Conservation (phyloP, 2,113 vertebrate genomes). For the Coptodon bakossiorum region DNA sequence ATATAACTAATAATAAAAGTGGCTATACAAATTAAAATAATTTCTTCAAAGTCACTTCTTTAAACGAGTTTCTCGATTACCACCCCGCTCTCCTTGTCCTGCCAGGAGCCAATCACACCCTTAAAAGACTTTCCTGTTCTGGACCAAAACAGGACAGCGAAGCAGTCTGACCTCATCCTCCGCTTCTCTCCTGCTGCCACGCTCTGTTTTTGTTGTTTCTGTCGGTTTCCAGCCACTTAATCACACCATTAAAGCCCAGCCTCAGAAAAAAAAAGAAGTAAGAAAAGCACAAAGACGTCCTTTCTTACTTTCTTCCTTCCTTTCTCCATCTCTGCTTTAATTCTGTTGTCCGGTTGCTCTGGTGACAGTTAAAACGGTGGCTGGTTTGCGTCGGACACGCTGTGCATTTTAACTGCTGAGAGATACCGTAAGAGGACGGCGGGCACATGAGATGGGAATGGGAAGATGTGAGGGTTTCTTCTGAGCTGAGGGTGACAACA, state of each 20-base stretch:
- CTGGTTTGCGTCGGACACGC: conserved; percentile 27
- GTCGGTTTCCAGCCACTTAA: conserved; percentile 48
- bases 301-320: conserved; percentile 24
- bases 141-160: conserved; percentile 4
- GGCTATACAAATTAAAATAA: not conserved
- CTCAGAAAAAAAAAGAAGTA: not conserved
- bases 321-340: not conserved
- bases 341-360: conserved; percentile 44
- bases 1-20: conserved; percentile 59
- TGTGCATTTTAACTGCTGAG: conserved; percentile 39
- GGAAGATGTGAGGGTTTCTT: not conserved
- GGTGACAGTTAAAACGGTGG: conserved; percentile 26
- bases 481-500: conserved; percentile 6
- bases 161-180: conserved; percentile 43
- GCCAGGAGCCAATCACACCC: not conserved
- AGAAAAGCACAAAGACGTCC: conserved; percentile 22
- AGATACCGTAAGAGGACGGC: not conserved
- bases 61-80: not conserved
- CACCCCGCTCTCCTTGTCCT: not conserved
- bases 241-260: conserved; percentile 11
- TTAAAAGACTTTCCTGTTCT: conserved; percentile 22
- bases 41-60: not conserved
- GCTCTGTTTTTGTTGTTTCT: conserved; percentile 49
- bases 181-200: not conserved
- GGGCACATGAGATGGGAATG: not conserved